These are phyloP conservation scores for Clarias pachynema DNA, from an alignment of 2,797 vertebrate species.

Conservation along the genomic window DNA sequence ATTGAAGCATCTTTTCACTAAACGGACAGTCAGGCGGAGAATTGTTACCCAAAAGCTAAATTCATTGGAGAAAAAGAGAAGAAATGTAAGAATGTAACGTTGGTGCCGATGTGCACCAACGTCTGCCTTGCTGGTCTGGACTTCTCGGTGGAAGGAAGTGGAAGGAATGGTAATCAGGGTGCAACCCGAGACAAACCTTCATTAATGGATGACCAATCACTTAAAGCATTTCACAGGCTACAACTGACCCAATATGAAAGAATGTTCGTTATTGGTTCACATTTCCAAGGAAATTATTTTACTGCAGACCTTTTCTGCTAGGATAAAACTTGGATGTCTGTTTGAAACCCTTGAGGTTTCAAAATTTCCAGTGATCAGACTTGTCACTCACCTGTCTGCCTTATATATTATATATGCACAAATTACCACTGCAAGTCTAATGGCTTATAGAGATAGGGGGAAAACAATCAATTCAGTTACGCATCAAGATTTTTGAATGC, in stretches of 20 bases:
- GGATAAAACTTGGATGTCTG: not conserved
- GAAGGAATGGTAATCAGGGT: slow-evolving; percentile 4
- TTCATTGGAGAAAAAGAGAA: not conserved
- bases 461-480: no score
- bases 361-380: not conserved
- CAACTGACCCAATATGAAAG: not conserved
- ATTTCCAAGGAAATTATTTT: not conserved
- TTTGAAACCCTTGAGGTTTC: not conserved
- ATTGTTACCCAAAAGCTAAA: slow-evolving; percentile 9
- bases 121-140: not conserved
- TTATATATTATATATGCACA: not conserved
- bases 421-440: no score
- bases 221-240: not conserved
- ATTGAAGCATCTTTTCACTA: not conserved
- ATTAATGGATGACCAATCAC: slow-evolving; percentile 22
- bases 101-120: no score
- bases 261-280: not conserved
- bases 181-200: slow-evolving; percentile 13
- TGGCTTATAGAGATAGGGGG: no score
- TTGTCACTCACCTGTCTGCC: no score
- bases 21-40: not conserved
- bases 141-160: slow-evolving; percentile 3
- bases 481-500: no score
- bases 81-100: not conserved
- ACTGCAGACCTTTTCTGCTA: not conserved